Base-by-base conservation (phyloP, 2,888 invertebrate genomes). In the Aethes cnicana region DNA sequence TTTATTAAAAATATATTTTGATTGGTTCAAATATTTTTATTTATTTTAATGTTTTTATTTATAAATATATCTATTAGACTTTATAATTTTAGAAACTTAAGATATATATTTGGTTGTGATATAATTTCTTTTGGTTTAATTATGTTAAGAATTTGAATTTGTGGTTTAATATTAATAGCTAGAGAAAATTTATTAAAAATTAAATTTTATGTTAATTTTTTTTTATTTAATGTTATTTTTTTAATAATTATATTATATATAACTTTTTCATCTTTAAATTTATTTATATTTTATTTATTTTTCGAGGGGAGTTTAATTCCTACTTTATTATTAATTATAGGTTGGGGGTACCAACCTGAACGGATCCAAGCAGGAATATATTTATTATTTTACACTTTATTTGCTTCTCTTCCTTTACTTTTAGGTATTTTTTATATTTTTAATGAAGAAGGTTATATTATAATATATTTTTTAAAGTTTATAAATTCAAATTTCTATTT, bases 291-390 rank as follows among this genome's bases (percentile, higher is more conserved):
- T 91, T 94, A 93, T 91, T 83, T 94, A 77, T 92, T 92, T 91
- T 94, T 94, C 92, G 93, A 94, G 53, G 77, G 87, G 2, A 92
- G 92, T 2, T 86, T 94, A 79, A 91, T 94, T 83, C 93, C 93
- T 9, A 92, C 91, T 11, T 90, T 93, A 77, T 71, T 93, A 66
- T 89, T 94, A 78, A 92, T 94, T 91, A 74, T 94, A 64, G 92
- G 92, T 0, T 94, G 93, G 41, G 94, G 94, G 0, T 92, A 91
- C 83, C 93, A 94, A 63, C 91, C 92, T 58, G 94, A 94, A 58
- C 94, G 94, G 0, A 76, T 94, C 71, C 91, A 92, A 59, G 93
- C 94, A 1, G 91, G 92, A 0, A 68, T 92, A 65, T 93, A 93
- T 91, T 85, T 94, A 81, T 86, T 94, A 74, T 91, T 94, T 89